Conservation (phyloP, 2,888 invertebrate genomes). For the Axea sp. region DNA sequence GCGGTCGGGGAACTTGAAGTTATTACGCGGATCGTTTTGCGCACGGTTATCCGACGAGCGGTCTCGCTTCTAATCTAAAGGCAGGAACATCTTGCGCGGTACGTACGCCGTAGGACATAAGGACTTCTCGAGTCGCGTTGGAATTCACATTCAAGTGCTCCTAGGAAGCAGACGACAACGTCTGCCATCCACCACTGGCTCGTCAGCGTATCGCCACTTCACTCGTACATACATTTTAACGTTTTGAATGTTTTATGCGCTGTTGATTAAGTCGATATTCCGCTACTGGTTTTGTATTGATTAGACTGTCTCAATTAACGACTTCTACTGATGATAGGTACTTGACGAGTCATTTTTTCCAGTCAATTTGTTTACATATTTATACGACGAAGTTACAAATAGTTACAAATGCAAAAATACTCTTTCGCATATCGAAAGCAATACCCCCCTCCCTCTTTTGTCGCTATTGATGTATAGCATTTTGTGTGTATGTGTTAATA, state of each 20-base stretch:
- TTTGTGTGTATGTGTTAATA: no score
- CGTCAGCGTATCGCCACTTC: slow-evolving; percentile 28
- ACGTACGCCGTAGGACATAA: slow-evolving; percentile 48
- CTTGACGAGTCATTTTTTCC: no score
- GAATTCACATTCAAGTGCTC: slow-evolving; percentile 45
- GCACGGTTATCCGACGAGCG: slow-evolving; percentile 39
- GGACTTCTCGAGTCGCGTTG: slow-evolving; percentile 43
- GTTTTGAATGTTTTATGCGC: slow-evolving; percentile 23
- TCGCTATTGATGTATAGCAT: no score
- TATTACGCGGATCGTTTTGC: slow-evolving; percentile 46
- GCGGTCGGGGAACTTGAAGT: slow-evolving; percentile 39
- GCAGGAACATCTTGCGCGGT: slow-evolving; percentile 41
- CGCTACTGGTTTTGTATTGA: neutral
- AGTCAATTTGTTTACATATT: no score
- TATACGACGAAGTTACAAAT: no score
- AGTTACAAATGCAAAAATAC: no score
- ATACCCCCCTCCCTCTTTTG: no score
- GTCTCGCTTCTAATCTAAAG: slow-evolving; percentile 54
- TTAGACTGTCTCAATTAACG: slow-evolving; percentile 4
- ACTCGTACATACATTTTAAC: slow-evolving; percentile 15
- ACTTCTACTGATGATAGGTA: neutral
- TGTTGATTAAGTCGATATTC: slow-evolving; percentile 30
- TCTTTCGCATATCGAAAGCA: no score
- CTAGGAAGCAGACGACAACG: slow-evolving; percentile 22
- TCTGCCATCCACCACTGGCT: slow-evolving; percentile 10